Conservation (phyloP, 2,888 invertebrate genomes). For the Stenodema calcarata region DNA sequence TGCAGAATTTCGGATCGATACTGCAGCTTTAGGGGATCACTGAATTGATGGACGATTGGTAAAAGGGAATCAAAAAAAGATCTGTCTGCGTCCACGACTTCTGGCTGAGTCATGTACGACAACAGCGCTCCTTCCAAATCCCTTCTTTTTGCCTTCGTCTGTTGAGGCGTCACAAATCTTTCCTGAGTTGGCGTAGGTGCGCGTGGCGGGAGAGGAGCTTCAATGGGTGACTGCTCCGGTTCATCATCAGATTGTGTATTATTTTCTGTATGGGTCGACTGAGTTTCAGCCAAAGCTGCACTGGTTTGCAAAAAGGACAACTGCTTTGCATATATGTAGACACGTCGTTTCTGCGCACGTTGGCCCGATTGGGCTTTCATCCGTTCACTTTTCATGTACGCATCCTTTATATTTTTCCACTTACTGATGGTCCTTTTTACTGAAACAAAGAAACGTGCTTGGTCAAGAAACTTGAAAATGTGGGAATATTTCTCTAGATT, state of each 20-base stretch:
- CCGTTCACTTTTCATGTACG: background rate
- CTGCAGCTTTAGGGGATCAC: background rate
- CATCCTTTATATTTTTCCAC: constrained; percentile 8
- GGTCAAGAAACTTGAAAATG: background rate
- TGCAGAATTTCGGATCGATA: background rate
- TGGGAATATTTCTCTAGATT: too few species aligned
- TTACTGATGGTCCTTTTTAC: background rate
- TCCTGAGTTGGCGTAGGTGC: background rate
- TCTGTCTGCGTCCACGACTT: background rate
- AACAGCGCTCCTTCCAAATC: background rate
- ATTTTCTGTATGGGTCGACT: too few species aligned
- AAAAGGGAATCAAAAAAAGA: constrained; percentile 5
- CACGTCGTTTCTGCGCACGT: background rate
- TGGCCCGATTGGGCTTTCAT: constrained; percentile 44
- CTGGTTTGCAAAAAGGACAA: constrained; percentile 41
- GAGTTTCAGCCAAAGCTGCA: constrained; percentile 13
- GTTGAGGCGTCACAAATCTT: background rate
- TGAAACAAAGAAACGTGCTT: constrained; percentile 1
- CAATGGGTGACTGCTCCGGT: background rate
- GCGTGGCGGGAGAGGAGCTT: background rate
- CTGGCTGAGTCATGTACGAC: background rate
- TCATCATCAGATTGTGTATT: background rate
- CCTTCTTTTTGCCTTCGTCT: background rate
- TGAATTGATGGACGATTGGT: background rate
- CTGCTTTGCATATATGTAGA: constrained; percentile 48